Conservation (phyloP, 2,888 invertebrate genomes). For the Dinocampus coccinellae region DNA sequence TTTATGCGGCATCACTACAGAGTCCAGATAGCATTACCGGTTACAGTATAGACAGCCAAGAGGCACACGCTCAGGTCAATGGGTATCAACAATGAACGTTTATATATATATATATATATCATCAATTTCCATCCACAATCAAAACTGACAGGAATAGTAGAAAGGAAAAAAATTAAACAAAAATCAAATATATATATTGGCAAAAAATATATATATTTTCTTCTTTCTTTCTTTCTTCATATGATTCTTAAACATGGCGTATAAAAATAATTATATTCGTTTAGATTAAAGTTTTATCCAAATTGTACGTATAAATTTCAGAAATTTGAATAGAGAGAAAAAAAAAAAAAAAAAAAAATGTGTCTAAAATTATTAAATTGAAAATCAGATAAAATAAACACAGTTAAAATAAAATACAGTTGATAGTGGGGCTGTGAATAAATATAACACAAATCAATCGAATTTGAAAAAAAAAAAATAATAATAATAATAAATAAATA, state of each 20-base stretch:
- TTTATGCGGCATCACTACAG: slow-evolving; percentile 79
- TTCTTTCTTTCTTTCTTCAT: background rate
- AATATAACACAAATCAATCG: slow-evolving; percentile 29
- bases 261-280: too few species aligned
- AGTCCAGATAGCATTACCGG: slow-evolving; percentile 80
- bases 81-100: slow-evolving; percentile 65
- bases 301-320: background rate
- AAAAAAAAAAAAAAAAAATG: background rate
- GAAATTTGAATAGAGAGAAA: background rate
- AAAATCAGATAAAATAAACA: background rate
- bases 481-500: too few species aligned
- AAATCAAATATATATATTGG: too few species aligned
- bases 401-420: slow-evolving; percentile 8
- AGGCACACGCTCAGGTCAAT: slow-evolving; percentile 60
- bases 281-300: too few species aligned
- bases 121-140: slow-evolving; percentile 21
- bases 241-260: too few species aligned
- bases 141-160: background rate
- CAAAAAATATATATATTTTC: too few species aligned
- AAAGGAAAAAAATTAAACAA: background rate
- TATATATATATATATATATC: slow-evolving; percentile 13
- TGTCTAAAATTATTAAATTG: background rate
- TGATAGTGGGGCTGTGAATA: slow-evolving; percentile 18
- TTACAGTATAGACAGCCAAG: slow-evolving; percentile 70
- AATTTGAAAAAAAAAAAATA: too few species aligned